Evolutionary conservation across 2,888 invertebrate genomes (phyloP).

Genomic region (Microchrysa polita): DNA sequence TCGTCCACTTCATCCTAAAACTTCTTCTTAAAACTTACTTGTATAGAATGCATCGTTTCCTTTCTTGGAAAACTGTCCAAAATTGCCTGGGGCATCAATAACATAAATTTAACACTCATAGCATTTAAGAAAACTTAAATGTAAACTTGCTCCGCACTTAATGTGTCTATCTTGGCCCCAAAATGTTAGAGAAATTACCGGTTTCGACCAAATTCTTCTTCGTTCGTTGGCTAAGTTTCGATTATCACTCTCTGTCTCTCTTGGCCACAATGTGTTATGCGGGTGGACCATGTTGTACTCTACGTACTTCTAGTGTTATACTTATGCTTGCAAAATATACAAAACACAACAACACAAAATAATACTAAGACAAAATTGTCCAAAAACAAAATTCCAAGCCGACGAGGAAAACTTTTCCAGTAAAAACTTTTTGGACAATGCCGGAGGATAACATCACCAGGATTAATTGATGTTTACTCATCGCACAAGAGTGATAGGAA

Average conservation of each 20-base stretch:
- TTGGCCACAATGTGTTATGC: conserved; percentile 7
- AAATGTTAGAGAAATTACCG: conserved; percentile 22
- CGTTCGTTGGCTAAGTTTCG: conserved; percentile 33
- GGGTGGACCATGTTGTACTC: conserved; percentile 8
- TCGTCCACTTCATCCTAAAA: background rate
- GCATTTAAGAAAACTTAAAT: background rate
- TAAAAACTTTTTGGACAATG: conserved; percentile 41
- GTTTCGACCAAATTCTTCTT: conserved; percentile 11
- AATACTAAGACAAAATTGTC: conserved; percentile 2
- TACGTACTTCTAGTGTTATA: too few relatives aligned
- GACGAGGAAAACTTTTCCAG: conserved; percentile 29
- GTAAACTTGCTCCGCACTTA: conserved; percentile 17
- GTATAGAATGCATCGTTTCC: background rate
- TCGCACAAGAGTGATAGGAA: conserved; percentile 40
- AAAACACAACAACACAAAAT: background rate
- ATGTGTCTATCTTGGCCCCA: background rate
- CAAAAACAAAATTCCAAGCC: conserved; percentile 18
- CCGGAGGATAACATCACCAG: conserved; percentile 37
- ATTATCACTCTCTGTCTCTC: conserved; percentile 33
- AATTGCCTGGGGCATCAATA: conserved; percentile 23
- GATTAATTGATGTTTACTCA: conserved; percentile 43
- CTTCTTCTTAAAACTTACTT: conserved; percentile 15
- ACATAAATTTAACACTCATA: conserved; percentile 25
- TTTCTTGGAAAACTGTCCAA: background rate
- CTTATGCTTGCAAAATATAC: conserved; percentile 16